A percentile compares a stretch with the other conserved stretches of the same genome.
Conservation (phyloP, 2,797 vertebrate genomes). For the Microchirus variegatus region DNA sequence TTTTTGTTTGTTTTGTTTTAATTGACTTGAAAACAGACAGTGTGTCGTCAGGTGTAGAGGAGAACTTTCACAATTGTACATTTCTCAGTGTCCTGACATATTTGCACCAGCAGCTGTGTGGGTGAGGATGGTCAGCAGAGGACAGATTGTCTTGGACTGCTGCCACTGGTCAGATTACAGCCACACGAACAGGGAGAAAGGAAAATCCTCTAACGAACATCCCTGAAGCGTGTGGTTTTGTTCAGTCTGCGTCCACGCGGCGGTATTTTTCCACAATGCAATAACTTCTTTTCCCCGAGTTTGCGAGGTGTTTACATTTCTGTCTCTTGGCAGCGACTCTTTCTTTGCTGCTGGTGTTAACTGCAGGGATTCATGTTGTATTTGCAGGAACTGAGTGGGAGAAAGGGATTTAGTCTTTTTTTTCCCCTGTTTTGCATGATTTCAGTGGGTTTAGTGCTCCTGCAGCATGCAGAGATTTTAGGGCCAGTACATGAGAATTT, state of each 20-base stretch:
- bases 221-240: not conserved
- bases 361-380: conserved; percentile 30
- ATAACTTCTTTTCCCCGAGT: conserved; percentile 32
- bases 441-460: too few relatives aligned
- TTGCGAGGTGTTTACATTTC: conserved; percentile 41
- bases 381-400: conserved; percentile 38
- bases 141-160: conserved; percentile 5
- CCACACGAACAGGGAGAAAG: conserved; percentile 17
- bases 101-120: conserved; percentile 22
- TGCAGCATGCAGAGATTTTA: too few relatives aligned
- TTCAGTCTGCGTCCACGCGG: not conserved
- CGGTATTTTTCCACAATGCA: conserved; percentile 29
- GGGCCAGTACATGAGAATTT: not conserved
- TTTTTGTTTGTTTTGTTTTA: too few relatives aligned
- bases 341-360: conserved; percentile 51
- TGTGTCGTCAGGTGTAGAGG: too few relatives aligned
- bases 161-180: conserved; percentile 33
- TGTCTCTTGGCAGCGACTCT: conserved; percentile 27
- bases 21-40: too few relatives aligned
- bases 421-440: too few relatives aligned
- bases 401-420: conserved; percentile 38
- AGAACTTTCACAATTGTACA: too few relatives aligned
- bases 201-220: not conserved
- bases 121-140: conserved; percentile 18
- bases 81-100: not conserved